Base-by-base conservation (phyloP, 2,888 invertebrate species). In the Euzophera pinguis region DNA sequence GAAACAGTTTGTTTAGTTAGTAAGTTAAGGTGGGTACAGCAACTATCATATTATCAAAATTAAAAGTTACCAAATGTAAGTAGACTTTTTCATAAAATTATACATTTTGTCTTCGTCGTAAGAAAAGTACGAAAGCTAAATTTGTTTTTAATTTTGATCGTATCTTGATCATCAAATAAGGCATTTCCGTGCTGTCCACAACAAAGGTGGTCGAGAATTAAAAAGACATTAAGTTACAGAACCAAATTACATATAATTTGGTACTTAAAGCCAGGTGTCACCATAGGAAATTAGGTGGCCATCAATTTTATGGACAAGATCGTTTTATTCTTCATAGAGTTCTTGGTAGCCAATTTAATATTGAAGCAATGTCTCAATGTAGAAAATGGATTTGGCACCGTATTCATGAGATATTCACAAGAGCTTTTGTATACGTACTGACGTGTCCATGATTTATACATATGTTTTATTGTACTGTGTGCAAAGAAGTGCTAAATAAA, bases 121-220 rank as follows among this genome's bases (percentile, higher is more conserved):
- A n/a, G n/a, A n/a, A n/a, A n/a, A n/a, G 10, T 1, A 34, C n/a
- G 12, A 7, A 43, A 13, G 13, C 14, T 45, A 32, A 45, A 45
- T 45, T 45, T n/a, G 32, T 32, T 32, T 45, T 45, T 45, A 45
- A 45, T 45, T 45, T 14, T 32, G 50, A 51, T 51, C 4, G 8
- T 43, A 51, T 51, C 50, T 51, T 10, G 17, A 10, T 17, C 34
- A 22, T 51, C 37, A 43, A 51, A 51, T 32, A 43, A 22, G 32
- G 35, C 29, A 54, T 57, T 50, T 50, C 45, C 53, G 42, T 52
- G 50, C 47, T 54, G 56, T 56, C 52, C 39, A 52, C 53, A 50
- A 34, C 37, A 53, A 58, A 55, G 57, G 60, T 58, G 57, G 57
- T 50, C 53, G 22, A 16, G 50, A 55, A 61, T 61, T 61, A 61